Conservation (phyloP, 2,888 invertebrate species). For the Shargacucullia verbasci region DNA sequence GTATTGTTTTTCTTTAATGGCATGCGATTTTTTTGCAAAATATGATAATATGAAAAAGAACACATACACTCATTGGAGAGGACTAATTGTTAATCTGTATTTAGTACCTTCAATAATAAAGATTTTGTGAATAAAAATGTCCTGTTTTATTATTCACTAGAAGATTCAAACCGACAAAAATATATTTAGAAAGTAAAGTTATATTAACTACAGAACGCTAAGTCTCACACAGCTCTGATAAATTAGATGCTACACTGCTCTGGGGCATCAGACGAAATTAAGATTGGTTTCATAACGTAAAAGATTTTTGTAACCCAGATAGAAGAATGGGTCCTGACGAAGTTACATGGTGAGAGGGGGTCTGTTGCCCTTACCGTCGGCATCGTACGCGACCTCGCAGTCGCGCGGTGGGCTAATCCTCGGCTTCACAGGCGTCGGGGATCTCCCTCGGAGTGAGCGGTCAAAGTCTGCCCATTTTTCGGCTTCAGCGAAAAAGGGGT, state of each 20-base stretch:
- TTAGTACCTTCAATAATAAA: slow-evolving; percentile 57
- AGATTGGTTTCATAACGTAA: slow-evolving; percentile 34
- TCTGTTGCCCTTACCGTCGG: slow-evolving; percentile 91
- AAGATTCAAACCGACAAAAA: slow-evolving; percentile 50
- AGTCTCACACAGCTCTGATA: slow-evolving; percentile 59
- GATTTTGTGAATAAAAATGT: slow-evolving; percentile 77
- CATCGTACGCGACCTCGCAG: slow-evolving; percentile 92
- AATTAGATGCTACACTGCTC: slow-evolving; percentile 54
- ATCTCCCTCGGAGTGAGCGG: slow-evolving; percentile 89
- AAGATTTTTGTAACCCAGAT: slow-evolving; percentile 40
- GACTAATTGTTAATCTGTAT: slow-evolving; percentile 54
- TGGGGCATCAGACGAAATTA: slow-evolving; percentile 49
- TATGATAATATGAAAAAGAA: slow-evolving; percentile 65
- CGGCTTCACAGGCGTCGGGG: slow-evolving; percentile 92
- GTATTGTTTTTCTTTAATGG: slow-evolving; percentile 17
- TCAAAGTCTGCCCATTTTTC: slow-evolving; percentile 88
- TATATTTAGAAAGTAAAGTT: slow-evolving; percentile 39
- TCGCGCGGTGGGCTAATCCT: slow-evolving; percentile 92
- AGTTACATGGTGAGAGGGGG: slow-evolving; percentile 77
- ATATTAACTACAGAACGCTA: slow-evolving; percentile 61
- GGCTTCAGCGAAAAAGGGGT: slow-evolving; percentile 87
- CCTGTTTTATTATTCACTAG: slow-evolving; percentile 74
- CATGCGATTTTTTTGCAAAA: slow-evolving; percentile 45
- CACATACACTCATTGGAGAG: slow-evolving; percentile 78
- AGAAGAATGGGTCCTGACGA: slow-evolving; percentile 76